phyloP scores from a whole-genome alignment of 1,140 invertebrate species.

The Cherax quadricarinatus region DNA sequence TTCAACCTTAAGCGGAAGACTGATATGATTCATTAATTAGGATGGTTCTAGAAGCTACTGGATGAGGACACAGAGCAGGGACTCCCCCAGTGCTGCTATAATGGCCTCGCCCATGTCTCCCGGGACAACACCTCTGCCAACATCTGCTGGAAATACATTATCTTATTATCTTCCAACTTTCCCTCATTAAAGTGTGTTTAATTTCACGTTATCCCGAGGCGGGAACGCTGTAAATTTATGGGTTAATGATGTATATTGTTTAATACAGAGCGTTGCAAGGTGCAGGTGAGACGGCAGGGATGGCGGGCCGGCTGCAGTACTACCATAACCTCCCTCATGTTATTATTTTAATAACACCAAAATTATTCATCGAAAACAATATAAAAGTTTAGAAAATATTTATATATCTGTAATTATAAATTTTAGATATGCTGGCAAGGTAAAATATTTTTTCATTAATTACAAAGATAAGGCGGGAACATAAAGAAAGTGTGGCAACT shows the following conservation, averaged over 20 bases:
- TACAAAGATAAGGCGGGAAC: not conserved
- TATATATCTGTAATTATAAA: not conserved
- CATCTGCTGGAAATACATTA: not conserved
- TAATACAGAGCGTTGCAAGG: constrained; percentile 39
- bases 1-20: too few relatives aligned
- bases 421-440: not conserved
- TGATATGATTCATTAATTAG: too few relatives aligned
- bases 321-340: not conserved
- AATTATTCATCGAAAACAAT: not conserved
- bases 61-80: not conserved
- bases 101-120: constrained; percentile 40
- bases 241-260: not conserved
- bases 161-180: not conserved
- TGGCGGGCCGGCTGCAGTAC: constrained; percentile 30
- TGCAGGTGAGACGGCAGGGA: constrained; percentile 50
- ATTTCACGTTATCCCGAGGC: not conserved
- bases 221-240: not conserved
- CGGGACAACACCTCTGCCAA: not conserved
- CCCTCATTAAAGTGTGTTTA: not conserved
- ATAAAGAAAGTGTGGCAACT: not conserved
- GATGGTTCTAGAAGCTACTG: not conserved
- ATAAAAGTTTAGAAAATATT: not conserved
- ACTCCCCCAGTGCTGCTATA: not conserved
- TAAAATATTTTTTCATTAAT: not conserved
- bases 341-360: too few relatives aligned